Evolutionary conservation across 2,888 invertebrate species (phyloP).

Genomic region (Chymomyza caudatula): DNA sequence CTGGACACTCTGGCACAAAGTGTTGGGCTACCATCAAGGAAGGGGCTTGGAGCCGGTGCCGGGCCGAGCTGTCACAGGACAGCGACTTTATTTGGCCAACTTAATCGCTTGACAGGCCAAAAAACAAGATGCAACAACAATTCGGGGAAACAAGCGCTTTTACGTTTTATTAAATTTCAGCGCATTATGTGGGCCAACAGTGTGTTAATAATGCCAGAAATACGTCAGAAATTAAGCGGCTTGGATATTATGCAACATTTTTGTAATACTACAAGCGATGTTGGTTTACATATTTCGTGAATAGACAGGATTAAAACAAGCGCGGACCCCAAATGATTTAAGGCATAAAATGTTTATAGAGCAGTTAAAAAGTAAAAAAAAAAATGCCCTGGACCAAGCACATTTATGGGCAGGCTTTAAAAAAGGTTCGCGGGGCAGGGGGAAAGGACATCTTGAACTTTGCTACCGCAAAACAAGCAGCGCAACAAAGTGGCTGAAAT

Average conservation of each 20-base stretch:
- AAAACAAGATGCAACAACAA: slow-evolving; percentile 52
- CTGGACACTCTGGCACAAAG: slow-evolving; percentile 8
- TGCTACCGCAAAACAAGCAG: slow-evolving; percentile 48
- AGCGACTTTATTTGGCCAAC: slow-evolving; percentile 67
- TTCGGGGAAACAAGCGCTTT: slow-evolving; percentile 22
- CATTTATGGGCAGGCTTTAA: slow-evolving; percentile 30
- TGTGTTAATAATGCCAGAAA: slow-evolving; percentile 42
- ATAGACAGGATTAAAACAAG: background rate
- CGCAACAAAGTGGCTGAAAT: slow-evolving; percentile 57
- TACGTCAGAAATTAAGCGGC: slow-evolving; percentile 50
- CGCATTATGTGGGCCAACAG: slow-evolving; percentile 33
- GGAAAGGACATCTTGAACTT: slow-evolving; percentile 9
- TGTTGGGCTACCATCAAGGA: background rate
- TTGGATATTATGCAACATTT: slow-evolving; percentile 21
- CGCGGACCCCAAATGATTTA: background rate
- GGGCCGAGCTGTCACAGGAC: background rate
- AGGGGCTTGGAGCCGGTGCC: background rate
- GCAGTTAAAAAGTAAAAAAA: slow-evolving; percentile 53
- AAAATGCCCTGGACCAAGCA: slow-evolving; percentile 24
- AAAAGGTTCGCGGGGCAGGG: background rate
- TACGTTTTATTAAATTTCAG: slow-evolving; percentile 66
- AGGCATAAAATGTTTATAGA: slow-evolving; percentile 59
- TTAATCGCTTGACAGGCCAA: slow-evolving; percentile 66
- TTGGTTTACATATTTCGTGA: background rate
- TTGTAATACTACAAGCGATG: background rate